Evolutionary conservation across 2,888 invertebrate species (phyloP), one percentile per base, ranked within the genome.

Genomic region (Rhingia rostrata): DNA sequence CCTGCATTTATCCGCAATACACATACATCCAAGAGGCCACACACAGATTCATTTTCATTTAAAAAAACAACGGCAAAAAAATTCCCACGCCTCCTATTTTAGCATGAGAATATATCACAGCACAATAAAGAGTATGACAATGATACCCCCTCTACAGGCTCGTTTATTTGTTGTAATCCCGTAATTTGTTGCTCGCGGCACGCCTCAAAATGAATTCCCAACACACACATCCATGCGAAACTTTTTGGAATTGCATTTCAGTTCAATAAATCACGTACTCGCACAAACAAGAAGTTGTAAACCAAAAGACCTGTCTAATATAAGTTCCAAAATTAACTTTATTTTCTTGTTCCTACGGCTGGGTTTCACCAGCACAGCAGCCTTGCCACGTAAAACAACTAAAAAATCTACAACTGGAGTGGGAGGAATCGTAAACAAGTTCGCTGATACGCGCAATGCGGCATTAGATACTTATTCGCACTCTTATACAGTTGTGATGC

Each of bases 241-340:
- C 51, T 73, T 72, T 67, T 58, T 33, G 37, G n/a, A 78, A 78
- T 73, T 83, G 82, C 83, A 79, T 74, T 74, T 43, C 69, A 79
- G 78, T 78, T 83, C 79, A 83, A 83, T 79, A 83, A 79, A 78
- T 83, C 79, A 83, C 83, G 83, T 83, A 61, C 79, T 69, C n/a
- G 22, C 22, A 22, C 22, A 58, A 69, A 79, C 53, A 69, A 83
- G 64, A 79, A 83, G 83, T 78, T 79, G 63, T 79, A 69, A 73
- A 74, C 78, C 79, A 41, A 61, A 63, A 35, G 37, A 54, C 56
- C 74, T 70, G 73, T 49, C 58, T 79, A 83, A 73, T 79, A 64
- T 78, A 83, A 83, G 79, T 83, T 83, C 10, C 69, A 60, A 73
- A 78, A 79, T 79, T 63, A 83, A 83, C 78, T 83, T 83, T 66